phyloP scores from a whole-genome alignment of 2,113 vertebrate species.

The Elaphurus davidianus region DNA sequence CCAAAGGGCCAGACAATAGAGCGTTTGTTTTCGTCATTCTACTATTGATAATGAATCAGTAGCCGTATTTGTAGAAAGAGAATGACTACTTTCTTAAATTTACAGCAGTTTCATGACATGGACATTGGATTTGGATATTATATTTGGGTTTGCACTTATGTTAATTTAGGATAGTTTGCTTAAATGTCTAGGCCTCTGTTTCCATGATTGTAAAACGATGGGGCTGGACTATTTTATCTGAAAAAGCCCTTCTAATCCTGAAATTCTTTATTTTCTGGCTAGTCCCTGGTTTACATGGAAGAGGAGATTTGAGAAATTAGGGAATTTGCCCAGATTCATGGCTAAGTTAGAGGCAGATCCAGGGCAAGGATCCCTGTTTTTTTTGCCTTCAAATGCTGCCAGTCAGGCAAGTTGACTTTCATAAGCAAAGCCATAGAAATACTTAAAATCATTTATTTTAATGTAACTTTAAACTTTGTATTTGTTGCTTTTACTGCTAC shows the following conservation, averaged over 20 bases:
- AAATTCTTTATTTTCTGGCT: conserved; percentile 29
- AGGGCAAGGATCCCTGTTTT: background rate
- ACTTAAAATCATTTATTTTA: background rate
- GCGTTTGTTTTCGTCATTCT: background rate
- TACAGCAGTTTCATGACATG: background rate
- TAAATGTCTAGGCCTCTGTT: background rate
- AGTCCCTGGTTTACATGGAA: background rate
- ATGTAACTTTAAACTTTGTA: background rate
- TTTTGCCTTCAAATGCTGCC: background rate
- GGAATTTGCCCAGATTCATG: background rate
- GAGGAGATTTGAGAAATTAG: background rate
- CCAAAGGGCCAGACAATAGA: background rate
- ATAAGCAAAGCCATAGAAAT: background rate
- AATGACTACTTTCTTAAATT: background rate
- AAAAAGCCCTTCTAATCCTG: background rate
- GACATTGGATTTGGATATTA: conserved; percentile 1
- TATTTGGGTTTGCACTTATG: background rate
- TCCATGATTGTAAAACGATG: background rate
- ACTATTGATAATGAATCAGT: background rate
- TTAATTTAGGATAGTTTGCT: background rate
- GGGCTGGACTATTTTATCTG: background rate
- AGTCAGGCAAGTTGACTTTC: background rate
- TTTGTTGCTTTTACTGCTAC: background rate
- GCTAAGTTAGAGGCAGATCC: background rate
- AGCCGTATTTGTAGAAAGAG: background rate